These are phyloP conservation scores for Athene noctua DNA, from an alignment of 2,113 vertebrate species.

Conservation along the genomic window DNA sequence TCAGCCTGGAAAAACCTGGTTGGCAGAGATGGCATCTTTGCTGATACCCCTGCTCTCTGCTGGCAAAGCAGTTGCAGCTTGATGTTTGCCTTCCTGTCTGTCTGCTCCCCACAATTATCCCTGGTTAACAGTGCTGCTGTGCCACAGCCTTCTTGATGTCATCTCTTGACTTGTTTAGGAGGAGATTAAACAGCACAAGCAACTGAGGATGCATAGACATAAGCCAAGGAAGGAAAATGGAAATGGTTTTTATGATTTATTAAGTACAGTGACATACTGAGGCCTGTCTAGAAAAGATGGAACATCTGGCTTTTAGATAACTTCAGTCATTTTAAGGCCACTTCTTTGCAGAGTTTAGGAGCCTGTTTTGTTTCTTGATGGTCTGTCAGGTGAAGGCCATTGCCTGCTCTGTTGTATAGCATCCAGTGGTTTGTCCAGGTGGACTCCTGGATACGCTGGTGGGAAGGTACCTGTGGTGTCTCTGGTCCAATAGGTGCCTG, in stretches of 20 bases:
- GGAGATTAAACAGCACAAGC: background rate
- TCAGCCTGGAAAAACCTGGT: no score
- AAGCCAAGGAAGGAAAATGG: background rate
- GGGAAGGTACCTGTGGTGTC: background rate
- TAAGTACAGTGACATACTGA: background rate
- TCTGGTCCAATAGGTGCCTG: background rate
- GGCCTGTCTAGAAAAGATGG: background rate
- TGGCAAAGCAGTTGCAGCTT: no score
- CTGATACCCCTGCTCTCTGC: no score
- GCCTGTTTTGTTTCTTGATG: background rate
- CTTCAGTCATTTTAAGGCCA: background rate
- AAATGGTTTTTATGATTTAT: background rate
- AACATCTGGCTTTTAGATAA: background rate
- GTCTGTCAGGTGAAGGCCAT: background rate
- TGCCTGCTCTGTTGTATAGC: background rate
- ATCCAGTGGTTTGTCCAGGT: background rate
- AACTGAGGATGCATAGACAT: background rate
- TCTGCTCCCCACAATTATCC: no score
- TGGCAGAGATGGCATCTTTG: no score
- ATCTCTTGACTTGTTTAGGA: no score
- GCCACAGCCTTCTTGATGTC: no score
- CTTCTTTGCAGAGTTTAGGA: background rate
- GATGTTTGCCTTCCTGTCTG: no score
- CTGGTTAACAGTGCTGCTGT: no score
- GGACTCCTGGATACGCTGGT: background rate